Evolutionary conservation across 1,140 invertebrate genomes (phyloP).

Genomic region (Phymorhynchus buccinoides): DNA sequence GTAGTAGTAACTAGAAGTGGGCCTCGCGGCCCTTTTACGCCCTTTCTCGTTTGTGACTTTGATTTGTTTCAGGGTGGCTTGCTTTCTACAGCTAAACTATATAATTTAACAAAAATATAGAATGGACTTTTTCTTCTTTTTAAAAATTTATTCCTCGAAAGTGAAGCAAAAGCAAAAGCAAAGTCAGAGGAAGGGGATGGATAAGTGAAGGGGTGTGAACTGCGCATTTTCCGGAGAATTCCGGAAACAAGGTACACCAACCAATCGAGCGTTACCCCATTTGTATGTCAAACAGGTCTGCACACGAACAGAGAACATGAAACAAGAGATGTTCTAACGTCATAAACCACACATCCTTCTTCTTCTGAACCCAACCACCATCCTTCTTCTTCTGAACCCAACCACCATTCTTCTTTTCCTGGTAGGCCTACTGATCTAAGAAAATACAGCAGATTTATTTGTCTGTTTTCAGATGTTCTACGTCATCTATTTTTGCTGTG

Average conservation of each 20-base stretch:
- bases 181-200: neutral
- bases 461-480: too few relatives aligned
- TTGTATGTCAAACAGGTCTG: constrained; percentile 2
- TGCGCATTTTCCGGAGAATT: too few relatives aligned
- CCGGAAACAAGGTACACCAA: neutral
- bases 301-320: constrained; percentile 24
- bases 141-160: neutral
- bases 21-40: too few relatives aligned
- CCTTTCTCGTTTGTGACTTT: too few relatives aligned
- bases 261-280: neutral
- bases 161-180: neutral
- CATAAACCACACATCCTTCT: neutral
- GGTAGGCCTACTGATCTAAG: neutral
- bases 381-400: too few relatives aligned
- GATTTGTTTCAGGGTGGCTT: too few relatives aligned
- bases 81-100: too few relatives aligned
- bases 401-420: neutral
- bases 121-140: neutral
- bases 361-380: neutral
- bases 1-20: neutral
- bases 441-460: too few relatives aligned
- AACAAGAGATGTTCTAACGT: neutral
- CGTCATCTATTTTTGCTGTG: too few relatives aligned
- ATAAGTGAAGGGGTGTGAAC: neutral
- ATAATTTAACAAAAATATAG: too few relatives aligned